Evolutionary conservation across 30 jellyfish, hydroid and myxozoan species (phyloP).

Genomic region (Nemopilema nomurai): DNA sequence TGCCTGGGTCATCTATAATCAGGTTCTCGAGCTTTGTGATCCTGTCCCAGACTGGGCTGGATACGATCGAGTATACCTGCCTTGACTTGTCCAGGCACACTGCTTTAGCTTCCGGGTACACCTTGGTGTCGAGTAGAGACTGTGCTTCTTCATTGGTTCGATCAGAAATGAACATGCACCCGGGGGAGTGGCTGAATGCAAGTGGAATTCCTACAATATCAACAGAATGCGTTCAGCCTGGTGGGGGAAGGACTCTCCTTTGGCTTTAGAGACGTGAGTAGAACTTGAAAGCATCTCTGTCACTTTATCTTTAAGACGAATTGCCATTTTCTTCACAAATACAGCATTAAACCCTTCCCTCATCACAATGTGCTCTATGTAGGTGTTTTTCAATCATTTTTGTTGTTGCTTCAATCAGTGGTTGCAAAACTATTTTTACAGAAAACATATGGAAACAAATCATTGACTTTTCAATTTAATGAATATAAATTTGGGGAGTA

Average conservation of each 20-base stretch:
- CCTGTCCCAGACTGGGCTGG: slow-evolving; percentile 44
- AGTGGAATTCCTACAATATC: slow-evolving; percentile 61
- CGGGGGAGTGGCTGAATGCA: slow-evolving; percentile 89
- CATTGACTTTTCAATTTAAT: too few species aligned
- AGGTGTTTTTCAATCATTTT: too few species aligned
- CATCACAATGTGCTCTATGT: too few species aligned
- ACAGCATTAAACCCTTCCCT: too few species aligned
- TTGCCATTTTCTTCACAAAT: too few species aligned
- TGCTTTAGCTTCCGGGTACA: slow-evolving; percentile 73
- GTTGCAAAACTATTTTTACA: too few species aligned
- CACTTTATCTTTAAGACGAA: too few species aligned
- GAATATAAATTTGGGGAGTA: too few species aligned
- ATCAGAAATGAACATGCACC: slow-evolving; percentile 81
- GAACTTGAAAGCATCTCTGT: background rate
- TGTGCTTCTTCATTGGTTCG: slow-evolving; percentile 42
- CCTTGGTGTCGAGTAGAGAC: slow-evolving; percentile 29
- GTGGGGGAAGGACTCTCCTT: too few species aligned
- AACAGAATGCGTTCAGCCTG: background rate
- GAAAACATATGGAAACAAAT: too few species aligned
- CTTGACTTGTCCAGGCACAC: slow-evolving; percentile 59
- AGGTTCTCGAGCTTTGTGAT: slow-evolving; percentile 38
- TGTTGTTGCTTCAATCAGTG: too few species aligned
- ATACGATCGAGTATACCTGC: slow-evolving; percentile 61
- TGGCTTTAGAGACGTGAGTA: too few species aligned
- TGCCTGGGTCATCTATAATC: slow-evolving; percentile 74